Percentiles rank a stretch among this genome's conserved stretches.
These are phyloP conservation scores for Pharmacophagus antenor DNA, from an alignment of 2,888 invertebrate genomes.

Conservation along the genomic window DNA sequence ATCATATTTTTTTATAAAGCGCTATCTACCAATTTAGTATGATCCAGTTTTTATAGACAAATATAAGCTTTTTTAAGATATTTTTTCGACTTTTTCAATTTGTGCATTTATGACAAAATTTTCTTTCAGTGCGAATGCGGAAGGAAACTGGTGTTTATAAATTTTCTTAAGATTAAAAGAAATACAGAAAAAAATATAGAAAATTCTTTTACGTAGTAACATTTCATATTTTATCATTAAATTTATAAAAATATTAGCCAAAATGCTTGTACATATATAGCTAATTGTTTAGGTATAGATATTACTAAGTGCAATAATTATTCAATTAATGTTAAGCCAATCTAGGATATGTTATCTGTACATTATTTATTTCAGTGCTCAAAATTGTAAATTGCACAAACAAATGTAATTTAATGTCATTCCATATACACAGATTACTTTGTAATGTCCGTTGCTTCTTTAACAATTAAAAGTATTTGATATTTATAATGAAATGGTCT, in stretches of 20 bases:
- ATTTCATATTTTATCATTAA: background rate
- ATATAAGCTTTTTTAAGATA: too few species aligned
- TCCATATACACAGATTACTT: background rate
- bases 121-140: conserved; percentile 75
- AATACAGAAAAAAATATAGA: background rate
- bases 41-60: too few species aligned
- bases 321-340: conserved; percentile 22
- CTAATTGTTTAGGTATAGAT: conserved; percentile 16
- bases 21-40: too few species aligned
- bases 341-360: conserved; percentile 23
- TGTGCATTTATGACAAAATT: too few species aligned
- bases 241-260: background rate
- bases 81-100: too few species aligned
- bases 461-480: conserved; percentile 15
- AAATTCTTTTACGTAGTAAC: background rate
- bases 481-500: background rate
- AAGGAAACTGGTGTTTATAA: conserved; percentile 76
- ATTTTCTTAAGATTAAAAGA: conserved; percentile 56
- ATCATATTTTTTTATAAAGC: too few species aligned
- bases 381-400: conserved; percentile 15
- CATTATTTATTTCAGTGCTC: conserved; percentile 30
- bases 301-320: conserved; percentile 37
- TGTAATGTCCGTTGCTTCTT: conserved; percentile 22
- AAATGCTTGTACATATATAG: conserved; percentile 4
- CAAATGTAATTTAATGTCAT: background rate